phyloP scores from a whole-genome alignment of 2,797 vertebrate genomes.

The Pristis pectinata region DNA sequence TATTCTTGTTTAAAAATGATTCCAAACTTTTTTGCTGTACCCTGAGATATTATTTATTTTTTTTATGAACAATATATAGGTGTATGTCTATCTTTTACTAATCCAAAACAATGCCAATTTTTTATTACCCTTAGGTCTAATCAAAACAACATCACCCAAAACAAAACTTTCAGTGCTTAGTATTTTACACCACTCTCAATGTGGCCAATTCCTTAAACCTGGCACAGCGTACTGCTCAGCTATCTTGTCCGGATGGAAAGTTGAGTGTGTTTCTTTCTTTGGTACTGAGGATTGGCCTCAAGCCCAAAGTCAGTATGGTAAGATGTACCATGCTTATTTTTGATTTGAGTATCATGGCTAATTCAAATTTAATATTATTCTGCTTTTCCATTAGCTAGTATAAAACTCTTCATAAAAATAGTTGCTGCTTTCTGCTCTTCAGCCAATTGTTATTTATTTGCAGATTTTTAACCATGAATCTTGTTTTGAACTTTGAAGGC shows the following conservation, averaged over 20 bases:
- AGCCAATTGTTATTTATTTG: not conserved
- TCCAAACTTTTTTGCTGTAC: not conserved
- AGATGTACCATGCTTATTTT: not conserved
- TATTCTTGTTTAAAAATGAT: not conserved
- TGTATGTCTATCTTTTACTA: not conserved
- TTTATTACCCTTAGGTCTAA: not conserved
- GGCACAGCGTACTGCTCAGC: not conserved
- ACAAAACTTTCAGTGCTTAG: not conserved
- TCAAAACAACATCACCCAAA: not conserved
- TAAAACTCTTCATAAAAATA: not conserved
- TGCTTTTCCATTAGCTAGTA: not conserved
- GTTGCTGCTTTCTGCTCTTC: not conserved
- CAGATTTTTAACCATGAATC: not conserved
- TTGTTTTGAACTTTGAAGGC: not conserved
- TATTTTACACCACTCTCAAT: not conserved
- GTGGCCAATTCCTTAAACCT: not conserved
- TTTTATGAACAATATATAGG: not conserved
- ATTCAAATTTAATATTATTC: not conserved
- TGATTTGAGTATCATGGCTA: not conserved
- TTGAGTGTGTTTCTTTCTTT: not conserved
- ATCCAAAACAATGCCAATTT: not conserved
- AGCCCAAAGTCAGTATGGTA: not conserved
- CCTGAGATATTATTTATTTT: not conserved
- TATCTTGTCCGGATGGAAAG: too few species aligned
- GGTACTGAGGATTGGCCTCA: not conserved